Base-by-base conservation (phyloP, 2,888 invertebrate genomes). In the Xiphydria camelus region DNA sequence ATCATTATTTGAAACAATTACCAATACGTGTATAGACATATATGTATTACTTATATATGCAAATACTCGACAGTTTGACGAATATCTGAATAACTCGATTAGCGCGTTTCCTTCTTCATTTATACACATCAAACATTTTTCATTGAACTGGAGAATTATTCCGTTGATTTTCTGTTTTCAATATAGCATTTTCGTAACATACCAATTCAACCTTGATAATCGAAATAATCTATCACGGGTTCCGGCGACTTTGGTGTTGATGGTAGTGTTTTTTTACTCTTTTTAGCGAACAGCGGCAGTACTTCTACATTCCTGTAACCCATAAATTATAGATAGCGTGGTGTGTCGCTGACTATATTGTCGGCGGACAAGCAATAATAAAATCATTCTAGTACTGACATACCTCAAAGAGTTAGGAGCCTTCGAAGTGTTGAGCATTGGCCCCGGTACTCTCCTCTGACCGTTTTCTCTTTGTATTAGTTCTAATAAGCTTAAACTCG, bases 401-500 rank as follows among this genome's bases (percentile, higher is more conserved):
- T 63, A 73, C 73, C 69, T 66, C 39, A 59, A 46, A 44, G 60
- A 57, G 21, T 47, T 61, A 38, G 59, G 60, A 12, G 63, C 57
- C 47, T 56, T 68, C 14, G 66, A 59, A 45, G 67, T 61, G 47
- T 70, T 73, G 32, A 78, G 65, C 60, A 84, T 82, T 32, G 89
- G 91, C 29, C 88, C 86, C 23, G 91, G 91, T 51, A 90, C 88
- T 72, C 87, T 87, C 1, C 91, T 81, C 68, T 86, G 86, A 64
- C 91, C 83, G 72, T 84, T 84, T 78, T 93, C 84, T 44, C 93
- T 83, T 62, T 89, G 87, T 48, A 92, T 77, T 51, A 91, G 83
- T 68, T 93, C 89, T 67, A 91, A 77, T 57, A 95, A 80, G 69
- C 91, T 91, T 73, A 91, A 87, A 54, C 89, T 88, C 1, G 95